A percentile compares a stretch with the other conserved stretches of the same genome.
Evolutionary conservation across 2,888 invertebrate genomes (phyloP).

Genomic region (Selenia dentaria): DNA sequence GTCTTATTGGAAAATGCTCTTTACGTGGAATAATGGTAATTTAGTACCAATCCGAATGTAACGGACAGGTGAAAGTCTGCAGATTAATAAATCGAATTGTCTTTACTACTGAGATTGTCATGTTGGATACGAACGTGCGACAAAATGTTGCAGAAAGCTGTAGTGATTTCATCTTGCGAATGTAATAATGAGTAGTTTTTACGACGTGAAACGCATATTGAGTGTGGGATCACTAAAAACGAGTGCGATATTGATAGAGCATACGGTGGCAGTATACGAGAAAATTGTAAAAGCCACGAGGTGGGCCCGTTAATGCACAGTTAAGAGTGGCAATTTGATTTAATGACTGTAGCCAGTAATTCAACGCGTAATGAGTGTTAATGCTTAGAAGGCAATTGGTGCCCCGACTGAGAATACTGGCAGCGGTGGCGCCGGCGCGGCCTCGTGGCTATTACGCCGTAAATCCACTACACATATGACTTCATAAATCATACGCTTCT

Average conservation of each 20-base stretch:
- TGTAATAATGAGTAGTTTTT: conserved; percentile 25
- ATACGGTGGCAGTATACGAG: conserved; percentile 55
- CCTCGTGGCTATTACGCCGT: conserved; percentile 48
- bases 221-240: conserved; percentile 4
- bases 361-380: conserved; percentile 49
- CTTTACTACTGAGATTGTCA: conserved; percentile 40
- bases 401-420: conserved; percentile 18
- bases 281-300: conserved; percentile 53
- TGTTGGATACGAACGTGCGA: conserved; percentile 36
- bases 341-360: conserved; percentile 48
- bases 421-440: conserved; percentile 32
- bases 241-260: conserved; percentile 37
- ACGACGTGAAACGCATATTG: conserved; percentile 24
- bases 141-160: conserved; percentile 30
- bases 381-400: conserved; percentile 40
- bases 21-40: conserved; percentile 67
- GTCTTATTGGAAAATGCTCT: conserved; percentile 72
- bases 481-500: conserved; percentile 47
- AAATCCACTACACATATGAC: conserved; percentile 50
- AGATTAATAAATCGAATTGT: conserved; percentile 48
- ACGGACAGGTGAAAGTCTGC: conserved; percentile 71
- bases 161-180: conserved; percentile 23
- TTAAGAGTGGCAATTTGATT: conserved; percentile 60
- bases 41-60: conserved; percentile 63
- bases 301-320: conserved; percentile 50